Conservation (phyloP, 2,888 invertebrate species). For the Pediacus dermestoides region DNA sequence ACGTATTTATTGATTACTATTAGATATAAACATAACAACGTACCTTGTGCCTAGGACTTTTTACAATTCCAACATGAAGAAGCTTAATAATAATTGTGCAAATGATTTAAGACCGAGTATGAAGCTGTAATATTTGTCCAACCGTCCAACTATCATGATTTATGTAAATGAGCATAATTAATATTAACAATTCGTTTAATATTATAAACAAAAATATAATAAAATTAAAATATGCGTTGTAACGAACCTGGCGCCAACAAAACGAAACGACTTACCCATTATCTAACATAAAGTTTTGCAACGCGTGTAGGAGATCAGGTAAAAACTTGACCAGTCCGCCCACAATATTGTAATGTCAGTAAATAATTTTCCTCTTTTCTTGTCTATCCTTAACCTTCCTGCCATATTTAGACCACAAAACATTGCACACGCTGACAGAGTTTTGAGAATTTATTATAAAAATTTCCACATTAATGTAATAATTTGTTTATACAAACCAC, state of each 20-base stretch:
- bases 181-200: background rate
- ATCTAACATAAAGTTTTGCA: conserved; percentile 29
- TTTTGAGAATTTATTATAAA: conserved; percentile 1
- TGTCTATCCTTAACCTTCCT: conserved; percentile 2
- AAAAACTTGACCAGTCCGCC: conserved; percentile 32
- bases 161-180: too few species aligned
- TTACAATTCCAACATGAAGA: too few species aligned
- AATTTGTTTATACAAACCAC: too few species aligned
- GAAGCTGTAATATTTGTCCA: too few species aligned
- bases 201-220: background rate
- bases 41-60: too few species aligned
- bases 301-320: conserved; percentile 33
- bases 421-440: background rate
- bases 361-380: conserved; percentile 4
- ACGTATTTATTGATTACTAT: too few species aligned
- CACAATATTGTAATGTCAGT: conserved; percentile 24
- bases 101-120: too few species aligned
- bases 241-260: conserved; percentile 22
- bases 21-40: too few species aligned
- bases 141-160: too few species aligned
- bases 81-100: too few species aligned
- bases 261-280: conserved; percentile 28
- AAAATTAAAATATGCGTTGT: background rate
- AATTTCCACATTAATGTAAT: too few species aligned
- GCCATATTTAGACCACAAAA: conserved; percentile 6